Evolutionary conservation across 2,113 vertebrate genomes (phyloP).

Genomic region (Prunella fulvescens): DNA sequence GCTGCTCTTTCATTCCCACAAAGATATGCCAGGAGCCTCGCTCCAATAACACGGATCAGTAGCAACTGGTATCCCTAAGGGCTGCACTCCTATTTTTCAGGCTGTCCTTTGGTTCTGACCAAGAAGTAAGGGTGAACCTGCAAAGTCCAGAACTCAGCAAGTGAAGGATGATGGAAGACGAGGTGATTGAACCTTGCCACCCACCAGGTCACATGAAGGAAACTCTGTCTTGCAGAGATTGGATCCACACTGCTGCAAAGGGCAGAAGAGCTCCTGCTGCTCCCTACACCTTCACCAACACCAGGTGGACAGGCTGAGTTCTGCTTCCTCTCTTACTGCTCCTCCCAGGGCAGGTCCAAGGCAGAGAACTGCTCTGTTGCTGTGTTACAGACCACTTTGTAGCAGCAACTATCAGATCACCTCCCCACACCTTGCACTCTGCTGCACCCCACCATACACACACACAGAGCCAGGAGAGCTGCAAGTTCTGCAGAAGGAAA

Average conservation of each 20-base stretch:
- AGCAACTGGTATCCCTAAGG: neutral
- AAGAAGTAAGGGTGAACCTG: neutral
- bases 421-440: neutral
- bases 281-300: neutral
- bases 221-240: neutral
- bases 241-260: neutral
- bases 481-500: neutral
- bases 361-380: neutral
- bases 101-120: neutral
- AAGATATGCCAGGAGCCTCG: rapidly evolving
- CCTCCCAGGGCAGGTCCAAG: neutral
- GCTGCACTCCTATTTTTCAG: neutral
- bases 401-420: neutral
- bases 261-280: neutral
- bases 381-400: neutral
- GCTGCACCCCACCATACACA: neutral
- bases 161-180: neutral
- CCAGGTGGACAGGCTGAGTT: neutral
- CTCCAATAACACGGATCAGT: neutral
- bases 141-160: neutral
- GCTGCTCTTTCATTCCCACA: neutral
- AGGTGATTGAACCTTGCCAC: neutral
- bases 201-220: neutral
- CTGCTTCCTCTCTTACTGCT: neutral
- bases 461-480: neutral